Evolutionary conservation across 2,113 vertebrate species (phyloP).

Genomic region (Pluvianellus socialis): DNA sequence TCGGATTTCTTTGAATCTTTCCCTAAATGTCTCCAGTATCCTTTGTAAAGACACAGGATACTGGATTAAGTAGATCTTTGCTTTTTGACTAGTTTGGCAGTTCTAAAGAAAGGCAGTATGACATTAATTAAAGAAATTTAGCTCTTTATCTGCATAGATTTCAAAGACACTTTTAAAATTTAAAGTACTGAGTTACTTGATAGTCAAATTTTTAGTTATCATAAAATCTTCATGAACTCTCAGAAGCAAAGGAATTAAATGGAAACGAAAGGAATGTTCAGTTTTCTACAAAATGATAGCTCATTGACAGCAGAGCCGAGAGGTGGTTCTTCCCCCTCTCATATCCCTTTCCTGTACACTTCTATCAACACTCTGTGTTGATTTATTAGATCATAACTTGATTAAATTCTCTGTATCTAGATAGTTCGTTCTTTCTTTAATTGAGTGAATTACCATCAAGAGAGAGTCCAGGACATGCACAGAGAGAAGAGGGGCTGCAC

Average conservation of each 20-base stretch:
- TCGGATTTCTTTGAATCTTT: not conserved
- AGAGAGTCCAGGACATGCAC: not conserved
- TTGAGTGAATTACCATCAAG: not conserved
- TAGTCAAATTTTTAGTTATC: not conserved
- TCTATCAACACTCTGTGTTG: not conserved
- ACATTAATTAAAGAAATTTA: not conserved
- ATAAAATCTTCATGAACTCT: not conserved
- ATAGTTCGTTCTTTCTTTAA: not conserved
- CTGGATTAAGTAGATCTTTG: not conserved
- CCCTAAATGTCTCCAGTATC: not conserved
- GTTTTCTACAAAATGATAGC: not conserved
- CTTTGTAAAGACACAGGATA: not conserved
- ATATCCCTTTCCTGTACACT: not conserved
- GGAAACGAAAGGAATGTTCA: not conserved
- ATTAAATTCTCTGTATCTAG: not conserved
- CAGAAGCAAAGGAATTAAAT: not conserved
- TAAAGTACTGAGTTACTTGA: not conserved
- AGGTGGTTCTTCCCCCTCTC: not conserved
- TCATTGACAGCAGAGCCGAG: not conserved
- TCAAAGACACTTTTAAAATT: not conserved
- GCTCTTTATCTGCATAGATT: not conserved
- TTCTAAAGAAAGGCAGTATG: not conserved
- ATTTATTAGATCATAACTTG: not conserved
- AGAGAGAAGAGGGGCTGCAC: not conserved
- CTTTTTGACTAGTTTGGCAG: not conserved